phyloP scores from a whole-genome alignment of 1,140 invertebrate species.

The Penaeus japonicus region DNA sequence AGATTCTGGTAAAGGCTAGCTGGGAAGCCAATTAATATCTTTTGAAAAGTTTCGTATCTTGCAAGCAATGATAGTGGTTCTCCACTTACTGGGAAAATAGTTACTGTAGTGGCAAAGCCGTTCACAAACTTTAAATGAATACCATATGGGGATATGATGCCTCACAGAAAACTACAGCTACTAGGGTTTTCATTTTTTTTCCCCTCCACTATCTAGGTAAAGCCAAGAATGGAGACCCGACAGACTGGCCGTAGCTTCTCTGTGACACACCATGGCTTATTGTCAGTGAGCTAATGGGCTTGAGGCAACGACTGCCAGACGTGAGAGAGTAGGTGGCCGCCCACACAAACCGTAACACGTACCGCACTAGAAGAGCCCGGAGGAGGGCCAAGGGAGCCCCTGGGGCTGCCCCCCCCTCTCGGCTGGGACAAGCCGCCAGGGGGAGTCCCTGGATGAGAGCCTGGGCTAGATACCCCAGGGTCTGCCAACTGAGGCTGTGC shows the following conservation, averaged over 20 bases:
- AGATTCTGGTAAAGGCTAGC: too few species aligned
- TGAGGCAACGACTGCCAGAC: background rate
- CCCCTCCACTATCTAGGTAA: background rate
- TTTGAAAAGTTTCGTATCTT: background rate
- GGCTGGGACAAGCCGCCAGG: slow-evolving; percentile 22
- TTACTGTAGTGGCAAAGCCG: background rate
- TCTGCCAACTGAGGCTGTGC: slow-evolving; percentile 30
- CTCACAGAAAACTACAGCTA: background rate
- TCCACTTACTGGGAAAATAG: background rate
- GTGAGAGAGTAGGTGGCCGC: slow-evolving; percentile 34
- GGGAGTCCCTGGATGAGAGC: slow-evolving; percentile 36
- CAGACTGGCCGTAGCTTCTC: background rate
- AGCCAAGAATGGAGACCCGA: background rate
- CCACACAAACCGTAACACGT: slow-evolving; percentile 46
- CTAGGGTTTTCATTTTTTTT: background rate
- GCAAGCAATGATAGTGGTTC: background rate
- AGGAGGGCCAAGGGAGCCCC: slow-evolving; percentile 33
- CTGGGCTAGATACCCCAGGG: slow-evolving; percentile 42
- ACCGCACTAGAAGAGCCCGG: slow-evolving; percentile 42
- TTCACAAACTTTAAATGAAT: background rate
- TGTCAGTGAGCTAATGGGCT: slow-evolving; percentile 16
- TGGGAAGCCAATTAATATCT: background rate
- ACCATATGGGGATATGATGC: background rate
- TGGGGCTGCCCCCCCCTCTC: slow-evolving; percentile 46
- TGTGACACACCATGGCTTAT: slow-evolving; percentile 11